Conservation (phyloP, 2,113 vertebrate species). For the Mesoclemmys tuberculata region DNA sequence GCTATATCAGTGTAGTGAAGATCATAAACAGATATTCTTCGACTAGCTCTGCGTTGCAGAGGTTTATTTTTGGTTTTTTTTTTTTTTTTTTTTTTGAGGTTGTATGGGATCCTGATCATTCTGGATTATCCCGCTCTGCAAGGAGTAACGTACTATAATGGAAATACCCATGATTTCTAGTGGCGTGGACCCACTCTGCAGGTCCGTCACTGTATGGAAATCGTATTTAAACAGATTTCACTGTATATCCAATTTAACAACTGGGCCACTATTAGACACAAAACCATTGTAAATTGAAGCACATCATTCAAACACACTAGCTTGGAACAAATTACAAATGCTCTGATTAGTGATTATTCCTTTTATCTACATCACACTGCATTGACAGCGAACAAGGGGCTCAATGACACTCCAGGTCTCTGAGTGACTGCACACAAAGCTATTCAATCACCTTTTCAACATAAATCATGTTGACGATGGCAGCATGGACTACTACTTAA, state of each 20-base stretch:
- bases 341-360: background rate
- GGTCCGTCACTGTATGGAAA: background rate
- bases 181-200: background rate
- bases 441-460: background rate
- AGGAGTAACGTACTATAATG: background rate
- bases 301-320: background rate
- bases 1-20: background rate
- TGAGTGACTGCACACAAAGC: background rate
- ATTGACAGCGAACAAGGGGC: background rate
- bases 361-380: background rate
- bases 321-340: background rate
- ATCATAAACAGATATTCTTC: background rate
- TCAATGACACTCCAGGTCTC: background rate
- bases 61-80: too few relatives aligned
- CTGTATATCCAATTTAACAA: background rate
- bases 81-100: background rate
- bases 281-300: background rate
- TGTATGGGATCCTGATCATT: background rate
- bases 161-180: background rate
- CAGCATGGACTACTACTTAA: background rate
- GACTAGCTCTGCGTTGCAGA: background rate
- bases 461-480: background rate
- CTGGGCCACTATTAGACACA: background rate
- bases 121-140: background rate
- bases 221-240: background rate